Percentiles rank a stretch among this genome's conserved stretches.
Conservation (phyloP, 2,888 invertebrate genomes). For the Sphinx pinastri region DNA sequence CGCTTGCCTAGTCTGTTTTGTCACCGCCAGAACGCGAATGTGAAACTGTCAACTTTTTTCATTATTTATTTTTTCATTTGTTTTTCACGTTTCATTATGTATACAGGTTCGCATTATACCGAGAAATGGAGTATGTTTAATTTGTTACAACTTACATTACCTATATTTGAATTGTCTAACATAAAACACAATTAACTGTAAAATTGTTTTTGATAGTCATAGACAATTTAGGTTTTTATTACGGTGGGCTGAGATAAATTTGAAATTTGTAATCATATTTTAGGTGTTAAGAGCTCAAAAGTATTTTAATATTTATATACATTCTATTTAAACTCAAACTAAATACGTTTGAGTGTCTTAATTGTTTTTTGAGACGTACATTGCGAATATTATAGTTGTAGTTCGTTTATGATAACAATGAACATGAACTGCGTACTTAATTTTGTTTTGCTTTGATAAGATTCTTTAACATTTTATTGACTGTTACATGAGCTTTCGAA, state of each 20-base stretch:
- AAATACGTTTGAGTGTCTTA: not conserved
- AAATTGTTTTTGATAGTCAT: not conserved
- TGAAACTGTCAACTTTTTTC: not conserved
- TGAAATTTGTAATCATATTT: not conserved
- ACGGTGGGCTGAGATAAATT: not conserved
- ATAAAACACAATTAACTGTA: not conserved
- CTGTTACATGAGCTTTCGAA: not conserved
- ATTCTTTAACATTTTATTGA: constrained; percentile 40
- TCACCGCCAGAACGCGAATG: not conserved
- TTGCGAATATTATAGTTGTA: not conserved
- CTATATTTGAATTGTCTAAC: not conserved
- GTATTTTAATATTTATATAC: constrained; percentile 2
- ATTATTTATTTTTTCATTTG: not conserved
- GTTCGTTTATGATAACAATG: constrained; percentile 27
- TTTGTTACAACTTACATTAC: not conserved
- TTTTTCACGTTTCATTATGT: not conserved
- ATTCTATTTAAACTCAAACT: not conserved
- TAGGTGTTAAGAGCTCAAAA: constrained; percentile 11
- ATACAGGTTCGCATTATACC: not conserved
- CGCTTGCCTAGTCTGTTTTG: constrained; percentile 12
- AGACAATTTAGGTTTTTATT: not conserved
- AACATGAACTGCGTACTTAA: constrained; percentile 53
- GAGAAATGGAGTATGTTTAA: not conserved
- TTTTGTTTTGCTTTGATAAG: constrained; percentile 35
- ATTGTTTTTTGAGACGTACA: not conserved